These are phyloP conservation scores for Microplitis manilae DNA, from an alignment of 2,888 invertebrate genomes.

Conservation along the genomic window DNA sequence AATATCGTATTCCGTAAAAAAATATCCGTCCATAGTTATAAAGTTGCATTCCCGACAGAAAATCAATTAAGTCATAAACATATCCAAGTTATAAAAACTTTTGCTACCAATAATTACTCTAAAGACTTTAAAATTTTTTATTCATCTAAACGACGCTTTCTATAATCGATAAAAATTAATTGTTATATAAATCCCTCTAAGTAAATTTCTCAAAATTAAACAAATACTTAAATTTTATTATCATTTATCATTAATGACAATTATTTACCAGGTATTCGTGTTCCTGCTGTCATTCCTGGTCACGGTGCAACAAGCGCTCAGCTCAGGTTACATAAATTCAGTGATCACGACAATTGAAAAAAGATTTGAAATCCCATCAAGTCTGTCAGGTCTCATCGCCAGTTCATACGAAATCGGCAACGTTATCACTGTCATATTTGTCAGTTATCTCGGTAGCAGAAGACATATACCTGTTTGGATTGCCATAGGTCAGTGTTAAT, in stretches of 20 bases:
- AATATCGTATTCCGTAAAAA: no score
- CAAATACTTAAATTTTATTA: no score
- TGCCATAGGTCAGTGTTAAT: conserved; percentile 79
- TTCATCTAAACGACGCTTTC: no score
- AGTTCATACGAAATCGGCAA: conserved; percentile 97
- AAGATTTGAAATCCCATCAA: conserved; percentile 93
- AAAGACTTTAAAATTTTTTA: no score
- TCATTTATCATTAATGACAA: neutral
- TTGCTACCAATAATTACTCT: no score
- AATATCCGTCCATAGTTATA: no score
- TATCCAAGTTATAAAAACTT: no score
- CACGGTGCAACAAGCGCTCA: conserved; percentile 90
- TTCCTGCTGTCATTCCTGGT: conserved; percentile 90
- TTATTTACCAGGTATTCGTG: conserved; percentile 82
- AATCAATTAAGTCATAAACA: no score
- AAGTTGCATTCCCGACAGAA: no score
- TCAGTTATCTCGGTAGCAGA: conserved; percentile 93
- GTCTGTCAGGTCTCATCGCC: conserved; percentile 92
- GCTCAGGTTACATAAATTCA: conserved; percentile 93
- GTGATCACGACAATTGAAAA: conserved; percentile 98
- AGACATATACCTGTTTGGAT: conserved; percentile 96
- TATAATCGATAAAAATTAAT: no score
- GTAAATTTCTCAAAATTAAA: no score
- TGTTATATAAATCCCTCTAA: no score
- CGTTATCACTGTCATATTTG: conserved; percentile 95